These are phyloP conservation scores for Pachycephala philippinensis DNA, from an alignment of 2,113 vertebrate genomes.

Conservation along the genomic window DNA sequence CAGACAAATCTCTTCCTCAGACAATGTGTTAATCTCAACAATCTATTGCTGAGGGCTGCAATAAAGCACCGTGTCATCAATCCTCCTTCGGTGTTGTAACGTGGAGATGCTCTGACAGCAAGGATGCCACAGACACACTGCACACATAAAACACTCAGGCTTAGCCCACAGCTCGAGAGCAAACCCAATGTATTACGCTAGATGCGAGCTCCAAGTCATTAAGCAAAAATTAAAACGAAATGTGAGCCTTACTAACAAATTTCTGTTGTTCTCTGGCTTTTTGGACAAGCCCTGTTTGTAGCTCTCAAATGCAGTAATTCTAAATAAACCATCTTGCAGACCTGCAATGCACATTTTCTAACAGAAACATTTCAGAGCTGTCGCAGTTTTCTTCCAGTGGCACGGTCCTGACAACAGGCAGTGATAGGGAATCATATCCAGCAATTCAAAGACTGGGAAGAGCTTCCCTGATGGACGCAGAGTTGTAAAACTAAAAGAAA, in stretches of 20 bases:
- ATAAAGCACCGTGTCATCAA: not conserved
- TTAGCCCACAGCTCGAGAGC: accelerated
- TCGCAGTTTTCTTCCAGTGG: not conserved
- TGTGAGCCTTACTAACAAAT: not conserved
- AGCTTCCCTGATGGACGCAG: not conserved
- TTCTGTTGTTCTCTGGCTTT: not conserved
- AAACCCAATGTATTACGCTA: not conserved
- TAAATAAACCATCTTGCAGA: not conserved
- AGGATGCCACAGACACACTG: not conserved
- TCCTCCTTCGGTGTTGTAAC: not conserved
- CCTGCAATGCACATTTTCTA: not conserved
- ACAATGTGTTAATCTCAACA: not conserved
- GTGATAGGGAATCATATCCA: not conserved
- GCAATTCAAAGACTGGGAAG: not conserved
- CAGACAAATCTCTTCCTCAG: not conserved
- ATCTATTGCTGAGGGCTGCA: not conserved
- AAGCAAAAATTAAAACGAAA: not conserved
- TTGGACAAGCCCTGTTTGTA: not conserved
- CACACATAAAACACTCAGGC: not conserved
- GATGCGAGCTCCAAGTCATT: not conserved
- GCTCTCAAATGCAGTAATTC: not conserved
- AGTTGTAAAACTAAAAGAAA: not conserved
- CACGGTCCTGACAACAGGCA: not conserved
- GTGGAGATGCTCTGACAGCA: not conserved
- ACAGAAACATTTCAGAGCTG: not conserved